Evolutionary conservation across 1,140 invertebrate genomes (phyloP).

Genomic region (Heliothis subflexa): DNA sequence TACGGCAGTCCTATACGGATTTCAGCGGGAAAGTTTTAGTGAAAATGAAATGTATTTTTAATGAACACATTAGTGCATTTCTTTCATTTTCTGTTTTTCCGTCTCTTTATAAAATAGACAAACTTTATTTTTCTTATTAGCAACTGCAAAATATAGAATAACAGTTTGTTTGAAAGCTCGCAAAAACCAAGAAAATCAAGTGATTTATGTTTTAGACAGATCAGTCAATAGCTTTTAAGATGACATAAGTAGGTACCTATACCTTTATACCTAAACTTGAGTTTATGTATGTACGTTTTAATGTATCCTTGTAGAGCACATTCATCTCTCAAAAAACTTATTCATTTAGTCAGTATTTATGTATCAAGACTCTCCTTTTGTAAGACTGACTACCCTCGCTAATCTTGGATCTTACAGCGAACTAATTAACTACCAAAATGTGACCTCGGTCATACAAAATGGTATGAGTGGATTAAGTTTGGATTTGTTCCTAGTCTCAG

Average conservation of each 20-base stretch:
- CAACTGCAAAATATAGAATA: background rate
- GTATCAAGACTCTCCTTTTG: conserved; percentile 15
- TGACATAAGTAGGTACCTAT: too few relatives aligned
- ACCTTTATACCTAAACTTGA: too few relatives aligned
- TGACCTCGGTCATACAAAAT: conserved; percentile 17
- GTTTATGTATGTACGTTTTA: background rate
- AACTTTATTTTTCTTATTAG: background rate
- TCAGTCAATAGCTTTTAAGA: too few relatives aligned
- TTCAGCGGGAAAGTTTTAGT: background rate
- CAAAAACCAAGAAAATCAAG: too few relatives aligned
- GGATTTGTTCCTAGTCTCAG: conserved; percentile 32
- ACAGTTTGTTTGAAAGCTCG: background rate
- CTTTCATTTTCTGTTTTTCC: background rate
- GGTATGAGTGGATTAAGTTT: conserved; percentile 43
- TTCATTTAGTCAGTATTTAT: background rate
- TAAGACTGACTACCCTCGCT: conserved; percentile 5
- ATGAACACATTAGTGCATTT: conserved; percentile 2
- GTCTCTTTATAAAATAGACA: too few relatives aligned
- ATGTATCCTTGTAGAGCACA: too few relatives aligned
- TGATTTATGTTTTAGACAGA: too few relatives aligned
- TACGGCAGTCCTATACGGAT: background rate
- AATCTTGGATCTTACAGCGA: conserved; percentile 29
- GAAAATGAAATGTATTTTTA: background rate
- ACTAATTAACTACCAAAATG: conserved; percentile 47
- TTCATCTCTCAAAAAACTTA: background rate